Conservation (phyloP, 2,113 vertebrate genomes). For the Rallus limicola region DNA sequence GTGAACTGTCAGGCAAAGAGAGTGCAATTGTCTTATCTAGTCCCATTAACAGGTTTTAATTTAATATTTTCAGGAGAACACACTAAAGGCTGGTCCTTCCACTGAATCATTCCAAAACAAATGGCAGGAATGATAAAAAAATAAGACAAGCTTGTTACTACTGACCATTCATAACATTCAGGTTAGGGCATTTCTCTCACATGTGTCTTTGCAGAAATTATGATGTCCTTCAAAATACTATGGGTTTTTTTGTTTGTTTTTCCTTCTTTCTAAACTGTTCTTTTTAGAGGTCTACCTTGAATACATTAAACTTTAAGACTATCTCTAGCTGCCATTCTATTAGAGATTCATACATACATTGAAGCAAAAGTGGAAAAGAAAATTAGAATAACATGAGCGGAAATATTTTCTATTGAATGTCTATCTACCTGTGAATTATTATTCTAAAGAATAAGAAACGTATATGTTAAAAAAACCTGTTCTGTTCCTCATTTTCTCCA, state of each 20-base stretch:
- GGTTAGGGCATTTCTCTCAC: neutral
- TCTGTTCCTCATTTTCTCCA: neutral
- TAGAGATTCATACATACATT: neutral
- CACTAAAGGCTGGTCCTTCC: neutral
- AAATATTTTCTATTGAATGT: neutral
- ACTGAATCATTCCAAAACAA: neutral
- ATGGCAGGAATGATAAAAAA: neutral
- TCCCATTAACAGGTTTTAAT: neutral
- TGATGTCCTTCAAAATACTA: neutral
- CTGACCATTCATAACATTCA: neutral
- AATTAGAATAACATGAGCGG: neutral
- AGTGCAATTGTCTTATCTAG: neutral
- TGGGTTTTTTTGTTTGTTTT: fast-evolving
- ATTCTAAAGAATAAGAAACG: neutral
- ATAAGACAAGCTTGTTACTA: neutral
- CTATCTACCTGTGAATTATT: neutral
- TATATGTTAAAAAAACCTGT: neutral
- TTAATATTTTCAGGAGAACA: neutral
- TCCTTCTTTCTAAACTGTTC: neutral
- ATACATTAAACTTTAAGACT: neutral
- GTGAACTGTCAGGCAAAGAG: neutral
- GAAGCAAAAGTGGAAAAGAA: neutral
- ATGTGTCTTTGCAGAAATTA: neutral
- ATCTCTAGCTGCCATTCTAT: neutral
- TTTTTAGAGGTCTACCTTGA: neutral